These are phyloP conservation scores for Drosophila santomea DNA, from an alignment of 1,140 invertebrate species.

Conservation along the genomic window DNA sequence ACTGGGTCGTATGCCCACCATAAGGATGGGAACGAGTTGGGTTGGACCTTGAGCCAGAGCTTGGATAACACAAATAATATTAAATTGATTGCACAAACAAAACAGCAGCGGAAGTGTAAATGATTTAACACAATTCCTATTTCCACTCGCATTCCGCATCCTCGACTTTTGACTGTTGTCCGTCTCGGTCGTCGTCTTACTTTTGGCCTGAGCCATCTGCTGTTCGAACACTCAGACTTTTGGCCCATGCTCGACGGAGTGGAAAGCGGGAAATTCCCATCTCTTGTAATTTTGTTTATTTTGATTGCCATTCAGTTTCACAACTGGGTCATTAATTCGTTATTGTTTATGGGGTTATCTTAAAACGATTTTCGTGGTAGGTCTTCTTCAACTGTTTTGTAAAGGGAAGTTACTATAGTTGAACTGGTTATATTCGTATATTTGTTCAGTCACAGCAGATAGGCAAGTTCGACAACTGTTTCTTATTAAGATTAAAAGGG, in stretches of 20 bases:
- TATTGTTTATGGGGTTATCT: slow-evolving; percentile 40
- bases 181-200: slow-evolving; percentile 22
- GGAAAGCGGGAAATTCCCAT: slow-evolving; percentile 64
- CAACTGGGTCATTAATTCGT: slow-evolving; percentile 31
- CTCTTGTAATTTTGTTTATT: slow-evolving; percentile 72
- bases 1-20: slow-evolving; percentile 64
- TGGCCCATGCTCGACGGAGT: slow-evolving; percentile 51
- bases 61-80: slow-evolving; percentile 78
- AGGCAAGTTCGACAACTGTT: no score
- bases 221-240: slow-evolving; percentile 32
- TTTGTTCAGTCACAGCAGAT: no score
- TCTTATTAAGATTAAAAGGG: no score
- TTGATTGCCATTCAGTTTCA: slow-evolving; percentile 58
- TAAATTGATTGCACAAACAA: slow-evolving; percentile 83
- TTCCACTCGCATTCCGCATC: slow-evolving; percentile 42
- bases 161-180: slow-evolving; percentile 57
- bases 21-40: slow-evolving; percentile 33
- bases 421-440: no score
- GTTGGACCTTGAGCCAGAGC: slow-evolving; percentile 20
- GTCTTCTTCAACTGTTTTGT: not conserved
- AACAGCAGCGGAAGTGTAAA: slow-evolving; percentile 79
- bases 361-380: slow-evolving; percentile 17
- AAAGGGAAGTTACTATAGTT: no score
- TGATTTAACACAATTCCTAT: slow-evolving; percentile 78
- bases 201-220: slow-evolving; percentile 21